Percentiles rank a stretch among this genome's conserved stretches.
Evolutionary conservation across 64 coral and sea anemone genomes (phyloP).

Genomic region (Dendronephthya gigantea): DNA sequence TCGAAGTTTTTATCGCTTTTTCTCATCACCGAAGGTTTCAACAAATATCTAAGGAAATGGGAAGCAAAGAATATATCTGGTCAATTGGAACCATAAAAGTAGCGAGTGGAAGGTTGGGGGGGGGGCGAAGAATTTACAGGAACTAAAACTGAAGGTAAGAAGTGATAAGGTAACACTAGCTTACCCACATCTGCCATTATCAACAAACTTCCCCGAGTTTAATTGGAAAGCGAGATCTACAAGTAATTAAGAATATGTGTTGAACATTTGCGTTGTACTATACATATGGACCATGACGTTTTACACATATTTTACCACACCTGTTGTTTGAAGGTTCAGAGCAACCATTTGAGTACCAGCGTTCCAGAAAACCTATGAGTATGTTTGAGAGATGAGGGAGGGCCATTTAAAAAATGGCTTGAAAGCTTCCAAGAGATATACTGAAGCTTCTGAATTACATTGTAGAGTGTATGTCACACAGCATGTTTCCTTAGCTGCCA

Average conservation of each 20-base stretch:
- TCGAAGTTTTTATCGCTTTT: slow-evolving; percentile 74
- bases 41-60: slow-evolving; percentile 45
- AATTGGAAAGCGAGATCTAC: slow-evolving; percentile 57
- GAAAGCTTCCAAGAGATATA: not conserved
- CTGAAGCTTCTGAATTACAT: not conserved
- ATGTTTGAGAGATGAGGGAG: too few species aligned
- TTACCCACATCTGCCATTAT: slow-evolving; percentile 56
- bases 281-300: too few species aligned
- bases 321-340: slow-evolving; percentile 92
- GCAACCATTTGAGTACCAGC: slow-evolving; percentile 97
- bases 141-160: too few species aligned
- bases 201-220: slow-evolving; percentile 60
- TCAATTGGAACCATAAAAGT: too few species aligned
- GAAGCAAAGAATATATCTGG: not conserved
- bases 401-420: too few species aligned
- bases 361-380: slow-evolving; percentile 99
- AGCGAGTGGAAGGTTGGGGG: too few species aligned
- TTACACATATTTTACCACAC: slow-evolving; percentile 14
- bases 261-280: too few species aligned
- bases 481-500: not conserved
- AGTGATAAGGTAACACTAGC: too few species aligned
- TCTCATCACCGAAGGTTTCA: slow-evolving; percentile 77
- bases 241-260: not conserved
- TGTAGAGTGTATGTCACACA: not conserved
- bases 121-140: not conserved